Base-by-base conservation (phyloP, 2,797 vertebrate genomes). In the Aerospiza tachiro region DNA sequence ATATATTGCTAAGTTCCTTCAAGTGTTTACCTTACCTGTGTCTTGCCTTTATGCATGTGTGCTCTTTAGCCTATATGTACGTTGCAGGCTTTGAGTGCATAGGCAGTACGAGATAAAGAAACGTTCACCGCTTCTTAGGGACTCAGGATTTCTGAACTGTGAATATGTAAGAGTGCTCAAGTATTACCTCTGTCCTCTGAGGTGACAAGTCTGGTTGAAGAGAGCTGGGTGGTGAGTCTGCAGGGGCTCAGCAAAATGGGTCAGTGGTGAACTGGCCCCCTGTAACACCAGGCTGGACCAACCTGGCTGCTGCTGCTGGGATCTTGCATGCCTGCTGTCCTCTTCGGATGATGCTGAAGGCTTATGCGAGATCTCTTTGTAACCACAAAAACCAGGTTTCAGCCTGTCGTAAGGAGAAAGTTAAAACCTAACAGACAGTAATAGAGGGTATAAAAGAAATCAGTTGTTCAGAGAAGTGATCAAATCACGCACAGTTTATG, bases 291-390 rank as follows among this genome's bases (percentile, higher is more conserved):
- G 36, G 15, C 11, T 38, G 35, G 14, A 16, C 49, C 29, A 3
- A 8, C n/a, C 53, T 45, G n/a, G 18, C 21, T 8, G 58, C n/a
- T 2, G 15, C 35, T 62, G 45, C n/a, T 3, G 15, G 38, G 31
- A 26, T 38, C 21, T 25, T 5, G 12, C 0, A 0, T 7, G 16
- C 50, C 68, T 73, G 33, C 63, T 40, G 17, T 33, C 33, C 11
- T 8, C 21, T 28, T 65, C 3, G 7, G 33, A 18, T 21, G 42
- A 10, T 40, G 82, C 38, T 65, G 59, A 28, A 45, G n/a, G 10
- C 31, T 78, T 44, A 2, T 12, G 49, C 35, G 49, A 79, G 58
- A 36, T 55, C 70, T 87, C 25, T 28, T n/a, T 63, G 62, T 14
- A 42, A 79, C 8, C 28, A 44, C 40, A 56, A 55, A 72, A 13